Evolutionary conservation across 2,888 invertebrate genomes (phyloP), one percentile per base, ranked within the genome.

Genomic region (Perithous albicinctus): DNA sequence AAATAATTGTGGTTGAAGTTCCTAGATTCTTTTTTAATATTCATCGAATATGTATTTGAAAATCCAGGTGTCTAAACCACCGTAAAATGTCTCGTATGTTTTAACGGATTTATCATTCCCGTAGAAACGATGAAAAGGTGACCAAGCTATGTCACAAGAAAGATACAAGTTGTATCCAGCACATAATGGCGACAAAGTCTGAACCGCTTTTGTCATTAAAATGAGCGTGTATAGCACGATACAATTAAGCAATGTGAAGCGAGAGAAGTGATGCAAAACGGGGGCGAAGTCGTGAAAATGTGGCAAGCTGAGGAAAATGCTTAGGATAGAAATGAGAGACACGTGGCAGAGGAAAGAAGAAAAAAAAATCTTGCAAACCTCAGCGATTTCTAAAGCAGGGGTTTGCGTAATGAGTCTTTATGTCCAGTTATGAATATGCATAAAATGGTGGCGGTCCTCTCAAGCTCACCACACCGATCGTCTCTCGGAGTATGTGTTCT

Each of bases 401-500:
- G 46, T 61, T 73, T 61, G 59, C 73, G 73, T 73, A 73, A 73
- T 73, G 46, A 73, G 46, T 63, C 61, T 63, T 73, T 63, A 73
- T 61, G 61, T 23, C 15, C 61, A 10, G 48, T 35, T 20, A 61
- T 73, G 61, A 73, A 73, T 73, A 73, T 73, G 73, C 73, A 73
- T 73, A 61, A 48, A 73, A 73, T 61, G 41, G 73, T 48, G 73
- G 48, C 23, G 29, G 46, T 32, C 43, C 41, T 72, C 59, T 72
- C 43, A 7, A 43, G 20, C 26, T 41, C 29, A 15, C 38, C 35
- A 48, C 5, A 10, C 15, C 73, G 61, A 35, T 32, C 61, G 18
- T 48, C 61, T 56, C 8, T 56, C 35, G 20, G 12, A 10, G 48
- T 61, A 63, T 41, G 48, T 73, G 61, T 15, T 73, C n/a, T n/a